Conservation (phyloP, 1,140 invertebrate species). For the Lordiphosa stackelbergi region DNA sequence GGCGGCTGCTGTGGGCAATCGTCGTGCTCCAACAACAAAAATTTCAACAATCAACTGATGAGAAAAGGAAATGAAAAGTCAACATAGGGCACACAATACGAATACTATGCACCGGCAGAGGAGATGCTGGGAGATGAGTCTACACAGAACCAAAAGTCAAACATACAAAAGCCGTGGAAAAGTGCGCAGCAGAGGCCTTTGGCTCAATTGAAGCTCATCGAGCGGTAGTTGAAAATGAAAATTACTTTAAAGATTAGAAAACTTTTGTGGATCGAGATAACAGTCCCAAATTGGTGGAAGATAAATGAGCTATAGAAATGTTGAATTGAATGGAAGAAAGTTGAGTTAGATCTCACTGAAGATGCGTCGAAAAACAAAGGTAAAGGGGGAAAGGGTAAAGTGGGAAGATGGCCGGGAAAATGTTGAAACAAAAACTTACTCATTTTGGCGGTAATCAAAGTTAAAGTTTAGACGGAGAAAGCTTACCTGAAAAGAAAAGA, state of each 20-base stretch:
- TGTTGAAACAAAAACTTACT: too few relatives aligned
- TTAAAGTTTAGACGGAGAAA: too few relatives aligned
- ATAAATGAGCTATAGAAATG: constrained; percentile 11
- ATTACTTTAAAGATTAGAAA: constrained; percentile 48
- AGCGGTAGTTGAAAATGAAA: constrained; percentile 45
- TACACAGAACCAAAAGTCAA: constrained; percentile 19
- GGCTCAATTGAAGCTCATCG: constrained; percentile 42
- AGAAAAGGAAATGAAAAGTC: constrained; percentile 74
- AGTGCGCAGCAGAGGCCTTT: constrained; percentile 31
- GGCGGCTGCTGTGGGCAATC: constrained; percentile 33
- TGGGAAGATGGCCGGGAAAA: too few relatives aligned
- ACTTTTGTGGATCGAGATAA: constrained; percentile 9
- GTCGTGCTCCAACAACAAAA: constrained; percentile 48
- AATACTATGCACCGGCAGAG: constrained; percentile 26
- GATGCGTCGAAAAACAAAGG: too few relatives aligned
- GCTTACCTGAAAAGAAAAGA: too few relatives aligned
- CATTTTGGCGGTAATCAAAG: too few relatives aligned
- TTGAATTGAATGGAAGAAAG: constrained; percentile 3
- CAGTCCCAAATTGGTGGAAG: background rate
- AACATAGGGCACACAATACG: constrained; percentile 64
- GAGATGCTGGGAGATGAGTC: constrained; percentile 1
- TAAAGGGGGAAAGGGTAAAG: too few relatives aligned
- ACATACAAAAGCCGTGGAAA: constrained; percentile 38
- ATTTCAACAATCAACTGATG: constrained; percentile 73
- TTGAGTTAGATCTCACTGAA: constrained; percentile 6